Base-by-base conservation (phyloP, 1,140 invertebrate genomes). In the Coelopa frigida region DNA sequence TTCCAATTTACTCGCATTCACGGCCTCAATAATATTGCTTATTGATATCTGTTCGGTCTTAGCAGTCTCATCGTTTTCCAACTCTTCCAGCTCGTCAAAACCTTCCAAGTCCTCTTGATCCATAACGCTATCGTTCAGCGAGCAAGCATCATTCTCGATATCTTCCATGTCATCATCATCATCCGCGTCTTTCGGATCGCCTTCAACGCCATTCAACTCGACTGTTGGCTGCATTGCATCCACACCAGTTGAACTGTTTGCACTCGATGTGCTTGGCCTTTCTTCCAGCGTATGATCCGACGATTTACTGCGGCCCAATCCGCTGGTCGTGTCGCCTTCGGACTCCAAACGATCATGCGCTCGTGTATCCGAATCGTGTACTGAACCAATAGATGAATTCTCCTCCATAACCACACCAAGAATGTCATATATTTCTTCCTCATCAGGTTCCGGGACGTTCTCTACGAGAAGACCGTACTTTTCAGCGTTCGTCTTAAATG, bases 321-420 rank as follows among this genome's bases (percentile, higher is more conserved):
- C 45, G 21, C 45, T 46, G 7, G 45, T 46, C 17, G 22, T 21
- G 27, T 46, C 45, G 24, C 45, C 45, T 15, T 46, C 45, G 15
- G 45, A 46, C 18, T 46, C 35, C n/a, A 39, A 14, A 14, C 45
- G 17, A 14, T 46, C 15, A 17, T 14, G 11, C 5, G 17, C 42
- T 33, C 33, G 22, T 24, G 36, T 22, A 17, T 24, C 18, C 6
- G 14, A n/a, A 39, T 15, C 22, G 11, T 23, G 39, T n/a, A n/a
- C n/a, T n/a, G n/a, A n/a, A n/a, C n/a, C n/a, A n/a, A n/a, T n/a
- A n/a, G n/a, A n/a, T n/a, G n/a, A n/a, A n/a, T n/a, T n/a, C n/a
- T n/a, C n/a, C n/a, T n/a, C n/a, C n/a, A n/a, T n/a, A n/a, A n/a
- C n/a, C n/a, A n/a, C n/a, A n/a, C n/a, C n/a, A n/a, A n/a, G n/a